Evolutionary conservation across 2,113 vertebrate genomes (phyloP).

Genomic region (Marmota monax): DNA sequence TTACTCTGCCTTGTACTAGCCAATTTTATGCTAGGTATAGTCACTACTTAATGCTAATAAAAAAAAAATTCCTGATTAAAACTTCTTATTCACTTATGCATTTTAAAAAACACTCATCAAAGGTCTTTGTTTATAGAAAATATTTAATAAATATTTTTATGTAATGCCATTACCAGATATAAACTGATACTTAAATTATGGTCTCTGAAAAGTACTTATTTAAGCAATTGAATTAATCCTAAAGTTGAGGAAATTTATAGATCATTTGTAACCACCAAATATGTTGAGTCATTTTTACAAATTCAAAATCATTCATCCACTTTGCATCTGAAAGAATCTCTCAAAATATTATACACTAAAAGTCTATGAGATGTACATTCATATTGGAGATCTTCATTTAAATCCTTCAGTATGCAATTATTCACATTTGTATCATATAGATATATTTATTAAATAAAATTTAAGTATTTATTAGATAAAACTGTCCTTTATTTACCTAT

Average conservation of each 20-base stretch:
- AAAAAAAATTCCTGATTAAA: neutral
- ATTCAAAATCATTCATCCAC: neutral
- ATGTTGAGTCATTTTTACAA: neutral
- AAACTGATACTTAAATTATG: neutral
- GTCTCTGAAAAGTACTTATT: conserved; percentile 17
- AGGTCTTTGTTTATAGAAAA: neutral
- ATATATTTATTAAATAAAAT: neutral
- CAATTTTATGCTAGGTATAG: fast-evolving
- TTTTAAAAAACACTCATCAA: neutral
- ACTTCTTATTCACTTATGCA: neutral
- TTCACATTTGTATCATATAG: neutral
- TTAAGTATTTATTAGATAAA: conserved; percentile 3
- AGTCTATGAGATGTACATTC: neutral
- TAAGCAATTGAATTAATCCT: neutral
- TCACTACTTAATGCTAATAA: neutral
- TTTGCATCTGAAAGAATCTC: neutral
- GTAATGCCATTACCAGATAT: neutral
- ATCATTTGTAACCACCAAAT: neutral
- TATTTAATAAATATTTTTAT: neutral
- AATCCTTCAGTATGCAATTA: neutral
- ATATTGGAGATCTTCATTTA: neutral
- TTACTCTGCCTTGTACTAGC: neutral
- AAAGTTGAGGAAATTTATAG: conserved; percentile 7
- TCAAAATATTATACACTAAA: neutral
- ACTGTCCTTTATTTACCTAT: neutral